These are phyloP conservation scores for Nautilus pompilius DNA, from an alignment of 1,140 invertebrate genomes.

Conservation along the genomic window DNA sequence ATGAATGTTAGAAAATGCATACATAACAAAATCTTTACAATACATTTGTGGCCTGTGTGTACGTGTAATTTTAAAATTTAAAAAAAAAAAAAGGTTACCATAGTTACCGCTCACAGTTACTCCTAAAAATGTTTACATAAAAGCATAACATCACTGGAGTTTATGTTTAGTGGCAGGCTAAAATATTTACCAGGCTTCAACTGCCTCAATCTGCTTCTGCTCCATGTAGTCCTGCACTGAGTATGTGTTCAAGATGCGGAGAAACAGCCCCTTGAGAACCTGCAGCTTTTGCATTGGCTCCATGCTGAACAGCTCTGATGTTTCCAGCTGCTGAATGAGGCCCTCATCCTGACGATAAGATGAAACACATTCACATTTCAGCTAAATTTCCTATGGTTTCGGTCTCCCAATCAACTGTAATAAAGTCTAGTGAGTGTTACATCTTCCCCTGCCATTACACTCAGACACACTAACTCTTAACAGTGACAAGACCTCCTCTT, in stretches of 20 bases:
- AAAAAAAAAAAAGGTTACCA: neutral
- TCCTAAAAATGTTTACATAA: neutral
- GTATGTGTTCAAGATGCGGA: constrained; percentile 48
- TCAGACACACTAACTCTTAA: too few species aligned
- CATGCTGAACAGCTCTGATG: constrained; percentile 41
- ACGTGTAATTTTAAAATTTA: neutral
- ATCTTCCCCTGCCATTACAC: too few species aligned
- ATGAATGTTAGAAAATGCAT: too few species aligned
- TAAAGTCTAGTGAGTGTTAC: too few species aligned
- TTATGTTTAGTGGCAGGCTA: too few species aligned
- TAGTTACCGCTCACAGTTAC: neutral
- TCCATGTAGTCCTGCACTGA: constrained; percentile 54
- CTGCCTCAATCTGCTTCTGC: constrained; percentile 39
- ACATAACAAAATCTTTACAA: too few species aligned
- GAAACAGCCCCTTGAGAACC: constrained; percentile 45
- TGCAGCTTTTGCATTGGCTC: constrained; percentile 41
- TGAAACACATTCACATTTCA: neutral
- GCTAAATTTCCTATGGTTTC: too few species aligned
- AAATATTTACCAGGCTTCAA: constrained; percentile 36
- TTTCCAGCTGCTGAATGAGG: constrained; percentile 39
- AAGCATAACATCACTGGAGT: too few species aligned
- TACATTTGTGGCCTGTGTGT: too few species aligned
- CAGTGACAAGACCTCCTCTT: too few species aligned
- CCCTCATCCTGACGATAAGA: constrained; percentile 35
- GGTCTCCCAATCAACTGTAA: too few species aligned